Evolutionary conservation across 1,140 invertebrate species (phyloP).

Genomic region (Chionoecetes opilio): DNA sequence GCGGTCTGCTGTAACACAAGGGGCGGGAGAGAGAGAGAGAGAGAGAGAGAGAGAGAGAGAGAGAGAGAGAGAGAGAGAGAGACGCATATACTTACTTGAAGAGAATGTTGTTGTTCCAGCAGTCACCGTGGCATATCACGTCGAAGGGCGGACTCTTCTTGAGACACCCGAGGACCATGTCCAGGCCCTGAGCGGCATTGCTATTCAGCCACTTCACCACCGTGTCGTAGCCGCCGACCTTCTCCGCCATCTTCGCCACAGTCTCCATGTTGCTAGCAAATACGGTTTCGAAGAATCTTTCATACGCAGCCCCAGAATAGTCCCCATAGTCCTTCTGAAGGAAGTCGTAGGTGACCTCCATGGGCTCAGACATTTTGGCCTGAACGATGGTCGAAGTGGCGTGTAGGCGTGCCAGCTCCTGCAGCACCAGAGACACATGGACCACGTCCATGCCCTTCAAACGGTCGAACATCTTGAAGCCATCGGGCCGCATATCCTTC

Average conservation of each 20-base stretch:
- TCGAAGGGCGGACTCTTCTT: not conserved
- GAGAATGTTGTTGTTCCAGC: slow-evolving; percentile 68
- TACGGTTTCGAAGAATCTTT: not conserved
- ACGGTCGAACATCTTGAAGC: slow-evolving; percentile 71
- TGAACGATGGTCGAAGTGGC: slow-evolving; percentile 50
- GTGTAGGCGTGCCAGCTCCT: slow-evolving; percentile 72
- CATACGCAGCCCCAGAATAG: no score
- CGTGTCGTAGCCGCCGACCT: slow-evolving; percentile 55
- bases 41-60: slow-evolving; percentile 43
- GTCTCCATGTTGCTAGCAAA: not conserved
- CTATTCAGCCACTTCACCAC: slow-evolving; percentile 30
- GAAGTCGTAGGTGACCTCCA: slow-evolving; percentile 36
- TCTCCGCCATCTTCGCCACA: slow-evolving; percentile 36
- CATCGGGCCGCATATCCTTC: slow-evolving; percentile 61
- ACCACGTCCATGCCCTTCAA: slow-evolving; percentile 69
- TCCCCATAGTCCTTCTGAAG: slow-evolving; percentile 56
- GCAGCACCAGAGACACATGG: slow-evolving; percentile 45
- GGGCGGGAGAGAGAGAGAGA: slow-evolving; percentile 19
- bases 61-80: slow-evolving; percentile 30
- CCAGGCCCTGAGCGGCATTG: not conserved
- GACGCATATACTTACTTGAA: slow-evolving; percentile 47
- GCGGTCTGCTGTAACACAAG: not conserved
- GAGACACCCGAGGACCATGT: not conserved
- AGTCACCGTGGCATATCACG: slow-evolving; percentile 54
- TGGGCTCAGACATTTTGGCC: slow-evolving; percentile 13